These are phyloP conservation scores for Zalophus californianus DNA, from an alignment of 2,797 vertebrate species.

Conservation along the genomic window DNA sequence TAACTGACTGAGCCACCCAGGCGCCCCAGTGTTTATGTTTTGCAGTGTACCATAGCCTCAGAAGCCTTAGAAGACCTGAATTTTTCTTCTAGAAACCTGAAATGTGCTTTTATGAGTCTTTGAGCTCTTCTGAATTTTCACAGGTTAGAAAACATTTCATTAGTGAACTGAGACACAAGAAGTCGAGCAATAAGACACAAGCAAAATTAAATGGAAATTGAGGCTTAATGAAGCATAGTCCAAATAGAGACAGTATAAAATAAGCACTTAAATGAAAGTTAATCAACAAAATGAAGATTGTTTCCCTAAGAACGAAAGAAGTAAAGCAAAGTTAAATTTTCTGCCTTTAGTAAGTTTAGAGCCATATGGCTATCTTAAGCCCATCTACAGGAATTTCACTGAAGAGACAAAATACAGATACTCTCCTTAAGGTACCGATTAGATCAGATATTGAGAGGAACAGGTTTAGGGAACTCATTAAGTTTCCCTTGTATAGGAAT, in stretches of 20 bases:
- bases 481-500: background rate
- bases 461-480: conserved; percentile 50
- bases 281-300: conserved; percentile 72
- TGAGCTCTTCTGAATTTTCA: conserved; percentile 63
- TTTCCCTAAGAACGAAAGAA: conserved; percentile 68
- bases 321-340: conserved; percentile 65
- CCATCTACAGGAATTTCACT: conserved; percentile 51
- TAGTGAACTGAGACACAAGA: conserved; percentile 69
- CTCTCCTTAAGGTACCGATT: conserved; percentile 51
- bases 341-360: conserved; percentile 59
- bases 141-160: conserved; percentile 72
- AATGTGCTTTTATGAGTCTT: conserved; percentile 44
- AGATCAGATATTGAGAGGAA: conserved; percentile 48
- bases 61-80: background rate
- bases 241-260: conserved; percentile 74
- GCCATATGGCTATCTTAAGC: conserved; percentile 53
- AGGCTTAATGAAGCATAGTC: conserved; percentile 73
- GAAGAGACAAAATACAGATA: conserved; percentile 42
- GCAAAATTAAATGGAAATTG: conserved; percentile 71
- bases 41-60: background rate
- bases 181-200: conserved; percentile 61
- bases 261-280: conserved; percentile 70
- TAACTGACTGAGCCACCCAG: too few species aligned
- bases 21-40: background rate
- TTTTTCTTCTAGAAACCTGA: conserved; percentile 62